Conservation (phyloP, 1,140 invertebrate species). For the Trichonephila inaurata region DNA sequence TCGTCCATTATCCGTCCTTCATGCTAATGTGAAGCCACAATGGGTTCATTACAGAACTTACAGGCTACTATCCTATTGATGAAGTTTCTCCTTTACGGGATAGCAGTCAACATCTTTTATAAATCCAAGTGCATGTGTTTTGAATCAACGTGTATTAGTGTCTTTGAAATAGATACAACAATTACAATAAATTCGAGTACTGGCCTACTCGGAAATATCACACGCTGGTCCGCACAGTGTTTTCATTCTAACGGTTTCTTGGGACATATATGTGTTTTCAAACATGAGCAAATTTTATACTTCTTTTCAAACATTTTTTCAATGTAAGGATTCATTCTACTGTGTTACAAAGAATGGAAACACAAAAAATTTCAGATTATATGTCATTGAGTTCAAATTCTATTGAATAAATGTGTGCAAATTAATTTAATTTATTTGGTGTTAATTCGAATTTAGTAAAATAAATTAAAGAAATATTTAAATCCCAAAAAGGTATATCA, state of each 20-base stretch:
- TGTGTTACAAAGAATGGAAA: neutral
- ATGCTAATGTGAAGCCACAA: neutral
- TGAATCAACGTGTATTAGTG: constrained; percentile 10
- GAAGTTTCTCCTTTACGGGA: constrained; percentile 48
- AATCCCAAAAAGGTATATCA: no score
- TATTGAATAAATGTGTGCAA: no score
- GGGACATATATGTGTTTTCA: neutral
- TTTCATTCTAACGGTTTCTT: neutral
- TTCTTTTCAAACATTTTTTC: neutral
- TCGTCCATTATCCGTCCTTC: constrained; percentile 67
- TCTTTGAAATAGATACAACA: neutral
- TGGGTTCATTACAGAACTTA: neutral
- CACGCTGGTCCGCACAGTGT: constrained; percentile 48
- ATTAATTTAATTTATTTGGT: no score
- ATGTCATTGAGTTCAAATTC: no score
- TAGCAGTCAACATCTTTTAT: constrained; percentile 1
- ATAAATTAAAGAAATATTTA: no score
- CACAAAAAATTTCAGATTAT: no score
- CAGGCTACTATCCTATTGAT: constrained; percentile 5
- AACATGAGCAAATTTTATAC: neutral
- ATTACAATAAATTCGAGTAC: neutral
- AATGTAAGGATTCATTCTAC: neutral
- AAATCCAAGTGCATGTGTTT: constrained; percentile 4
- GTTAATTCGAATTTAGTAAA: no score
- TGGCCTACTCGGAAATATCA: constrained; percentile 25